phyloP scores from a whole-genome alignment of 2,113 vertebrate genomes.

The Neopipo cinnamomea region DNA sequence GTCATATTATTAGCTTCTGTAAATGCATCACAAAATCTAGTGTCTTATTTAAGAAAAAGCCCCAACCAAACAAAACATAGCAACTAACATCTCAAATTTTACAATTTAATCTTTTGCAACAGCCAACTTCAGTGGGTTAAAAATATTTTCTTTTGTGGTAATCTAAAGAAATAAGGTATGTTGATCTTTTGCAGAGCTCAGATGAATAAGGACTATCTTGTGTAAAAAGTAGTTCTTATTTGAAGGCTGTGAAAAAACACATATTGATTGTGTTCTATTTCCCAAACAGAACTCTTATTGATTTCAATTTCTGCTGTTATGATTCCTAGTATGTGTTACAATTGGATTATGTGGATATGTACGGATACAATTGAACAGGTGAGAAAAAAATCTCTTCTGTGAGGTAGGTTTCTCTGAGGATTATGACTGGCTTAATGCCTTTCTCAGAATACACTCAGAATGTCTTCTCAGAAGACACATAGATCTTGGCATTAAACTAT shows the following conservation, averaged over 20 bases:
- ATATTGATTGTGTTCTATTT: neutral
- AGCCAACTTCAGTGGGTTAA: neutral
- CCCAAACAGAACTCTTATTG: neutral
- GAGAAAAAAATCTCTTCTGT: neutral
- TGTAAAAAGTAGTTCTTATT: neutral
- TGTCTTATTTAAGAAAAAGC: neutral
- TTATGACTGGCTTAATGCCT: neutral
- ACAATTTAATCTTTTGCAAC: neutral
- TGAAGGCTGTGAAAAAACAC: neutral
- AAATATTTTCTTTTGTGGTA: neutral
- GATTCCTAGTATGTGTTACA: neutral
- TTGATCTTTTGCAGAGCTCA: neutral
- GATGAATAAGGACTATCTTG: neutral
- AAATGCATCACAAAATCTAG: neutral
- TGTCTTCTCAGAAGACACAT: neutral
- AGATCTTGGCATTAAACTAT: neutral
- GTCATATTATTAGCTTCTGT: neutral
- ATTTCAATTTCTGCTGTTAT: neutral
- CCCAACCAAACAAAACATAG: neutral
- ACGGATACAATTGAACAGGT: no score
- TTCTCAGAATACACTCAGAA: neutral
- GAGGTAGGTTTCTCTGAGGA: neutral
- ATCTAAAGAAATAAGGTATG: neutral
- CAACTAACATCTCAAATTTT: neutral
- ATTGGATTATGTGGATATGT: neutral